Conservation (phyloP, 2,888 invertebrate genomes). For the Meta bourneti region DNA sequence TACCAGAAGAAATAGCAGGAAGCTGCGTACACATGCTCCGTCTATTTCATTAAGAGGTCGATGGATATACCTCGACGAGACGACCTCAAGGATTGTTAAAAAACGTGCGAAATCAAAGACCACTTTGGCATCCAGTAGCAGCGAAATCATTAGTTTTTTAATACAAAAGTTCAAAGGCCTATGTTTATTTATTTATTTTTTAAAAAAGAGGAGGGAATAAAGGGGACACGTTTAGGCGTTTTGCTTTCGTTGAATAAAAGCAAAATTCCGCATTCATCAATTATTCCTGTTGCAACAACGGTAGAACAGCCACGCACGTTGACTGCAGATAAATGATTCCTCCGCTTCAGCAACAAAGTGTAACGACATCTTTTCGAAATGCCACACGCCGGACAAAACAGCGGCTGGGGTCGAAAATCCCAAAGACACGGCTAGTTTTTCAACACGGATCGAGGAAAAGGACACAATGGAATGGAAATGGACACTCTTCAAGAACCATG, state of each 20-base stretch:
- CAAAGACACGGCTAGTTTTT: background rate
- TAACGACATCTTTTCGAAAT: slow-evolving; percentile 56
- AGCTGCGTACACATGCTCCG: background rate
- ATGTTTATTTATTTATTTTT: background rate
- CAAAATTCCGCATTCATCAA: slow-evolving; percentile 29
- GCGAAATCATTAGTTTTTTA: background rate
- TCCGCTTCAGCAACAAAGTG: slow-evolving; percentile 58
- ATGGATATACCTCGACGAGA: background rate
- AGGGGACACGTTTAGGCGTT: slow-evolving; percentile 7
- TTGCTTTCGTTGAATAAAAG: slow-evolving; percentile 67
- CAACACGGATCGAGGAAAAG: too few species aligned
- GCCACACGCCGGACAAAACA: slow-evolving; percentile 35
- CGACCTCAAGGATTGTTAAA: background rate
- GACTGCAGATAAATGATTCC: slow-evolving; percentile 32
- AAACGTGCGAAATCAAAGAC: background rate
- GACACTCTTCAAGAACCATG: too few species aligned
- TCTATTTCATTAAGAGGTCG: background rate
- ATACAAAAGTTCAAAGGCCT: background rate
- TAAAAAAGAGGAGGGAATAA: background rate
- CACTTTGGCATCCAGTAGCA: background rate
- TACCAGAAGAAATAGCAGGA: background rate
- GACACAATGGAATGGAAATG: too few species aligned
- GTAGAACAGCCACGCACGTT: slow-evolving; percentile 41
- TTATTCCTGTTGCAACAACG: slow-evolving; percentile 39
- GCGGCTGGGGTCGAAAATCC: background rate